A percentile compares a stretch with the other conserved stretches of the same genome.
These are phyloP conservation scores for Sarcophaga rosellei DNA, from an alignment of 2,888 invertebrate species.

Conservation along the genomic window DNA sequence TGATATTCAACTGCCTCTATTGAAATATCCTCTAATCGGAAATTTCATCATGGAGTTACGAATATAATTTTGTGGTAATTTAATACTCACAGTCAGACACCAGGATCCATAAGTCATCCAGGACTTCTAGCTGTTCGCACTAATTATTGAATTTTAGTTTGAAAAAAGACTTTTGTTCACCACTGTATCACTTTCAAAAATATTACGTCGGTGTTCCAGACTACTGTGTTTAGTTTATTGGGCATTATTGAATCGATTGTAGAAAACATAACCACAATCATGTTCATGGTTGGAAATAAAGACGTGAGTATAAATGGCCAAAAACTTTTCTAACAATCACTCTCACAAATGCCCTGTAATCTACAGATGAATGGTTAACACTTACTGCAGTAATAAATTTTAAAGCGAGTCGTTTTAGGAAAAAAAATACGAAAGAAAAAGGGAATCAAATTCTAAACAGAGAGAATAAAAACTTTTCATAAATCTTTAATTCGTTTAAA, in stretches of 20 bases:
- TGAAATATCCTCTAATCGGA: too few relatives aligned
- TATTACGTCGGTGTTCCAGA: not conserved
- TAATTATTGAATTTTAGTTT: too few relatives aligned
- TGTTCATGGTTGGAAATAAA: slow-evolving; percentile 53
- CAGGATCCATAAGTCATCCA: too few relatives aligned
- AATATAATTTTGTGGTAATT: too few relatives aligned
- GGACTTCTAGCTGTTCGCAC: too few relatives aligned
- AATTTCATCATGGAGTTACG: too few relatives aligned
- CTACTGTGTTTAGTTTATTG: not conserved
- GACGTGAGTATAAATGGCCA: slow-evolving; percentile 31
- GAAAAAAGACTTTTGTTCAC: too few relatives aligned
- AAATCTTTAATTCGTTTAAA: slow-evolving; percentile 14
- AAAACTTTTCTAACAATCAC: not conserved
- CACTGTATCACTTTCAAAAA: too few relatives aligned
- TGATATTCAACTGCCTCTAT: too few relatives aligned
- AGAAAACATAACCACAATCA: slow-evolving; percentile 53
- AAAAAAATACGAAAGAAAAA: not conserved
- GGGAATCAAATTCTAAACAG: not conserved
- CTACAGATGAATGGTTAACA: slow-evolving; percentile 46
- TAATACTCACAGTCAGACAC: too few relatives aligned
- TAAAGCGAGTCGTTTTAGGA: not conserved
- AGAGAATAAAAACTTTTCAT: not conserved
- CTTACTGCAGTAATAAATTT: slow-evolving; percentile 61
- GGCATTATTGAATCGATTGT: slow-evolving; percentile 40
- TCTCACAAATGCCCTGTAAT: slow-evolving; percentile 10